Conservation (phyloP, 64 coral and sea anemone genomes). For the Dendrophyllia cribrosa region DNA sequence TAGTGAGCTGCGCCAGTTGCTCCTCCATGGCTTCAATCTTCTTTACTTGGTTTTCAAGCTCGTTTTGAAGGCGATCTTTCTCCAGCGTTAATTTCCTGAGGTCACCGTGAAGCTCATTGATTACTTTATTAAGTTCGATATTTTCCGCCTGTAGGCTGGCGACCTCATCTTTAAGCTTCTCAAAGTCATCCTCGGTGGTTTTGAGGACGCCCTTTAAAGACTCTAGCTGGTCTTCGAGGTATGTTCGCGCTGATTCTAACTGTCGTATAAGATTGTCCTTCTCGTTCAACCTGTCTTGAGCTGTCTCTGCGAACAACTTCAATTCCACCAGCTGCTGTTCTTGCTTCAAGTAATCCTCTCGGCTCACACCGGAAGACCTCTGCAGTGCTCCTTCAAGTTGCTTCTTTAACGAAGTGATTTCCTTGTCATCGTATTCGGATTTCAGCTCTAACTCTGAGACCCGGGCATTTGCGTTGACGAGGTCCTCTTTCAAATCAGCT, state of each 20-base stretch:
- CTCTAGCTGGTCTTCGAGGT: constrained; percentile 80
- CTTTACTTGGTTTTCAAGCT: constrained; percentile 70
- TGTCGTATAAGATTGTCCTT: constrained; percentile 89
- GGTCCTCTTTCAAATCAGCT: constrained; percentile 78
- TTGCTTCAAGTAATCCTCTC: constrained; percentile 76
- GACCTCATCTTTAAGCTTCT: constrained; percentile 75
- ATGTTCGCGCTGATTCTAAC: constrained; percentile 71
- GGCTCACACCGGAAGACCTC: constrained; percentile 59
- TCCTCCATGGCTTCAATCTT: constrained; percentile 73
- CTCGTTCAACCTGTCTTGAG: constrained; percentile 90
- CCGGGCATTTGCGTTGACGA: constrained; percentile 75
- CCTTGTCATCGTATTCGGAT: constrained; percentile 82
- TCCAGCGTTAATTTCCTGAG: constrained; percentile 61
- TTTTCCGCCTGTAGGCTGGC: constrained; percentile 73
- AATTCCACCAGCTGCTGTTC: constrained; percentile 85
- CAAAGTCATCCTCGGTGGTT: constrained; percentile 65
- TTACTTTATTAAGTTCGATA: constrained; percentile 75
- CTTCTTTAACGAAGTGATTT: constrained; percentile 83
- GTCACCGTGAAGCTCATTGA: constrained; percentile 69
- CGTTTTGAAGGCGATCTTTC: constrained; percentile 71
- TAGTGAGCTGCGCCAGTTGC: constrained; percentile 61
- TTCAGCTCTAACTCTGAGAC: constrained; percentile 94
- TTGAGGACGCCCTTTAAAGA: constrained; percentile 63
- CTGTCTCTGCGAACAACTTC: constrained; percentile 73
- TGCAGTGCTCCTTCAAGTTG: constrained; percentile 87